Base-by-base conservation (phyloP, 1,140 invertebrate species). In the Drosophila serrata region DNA sequence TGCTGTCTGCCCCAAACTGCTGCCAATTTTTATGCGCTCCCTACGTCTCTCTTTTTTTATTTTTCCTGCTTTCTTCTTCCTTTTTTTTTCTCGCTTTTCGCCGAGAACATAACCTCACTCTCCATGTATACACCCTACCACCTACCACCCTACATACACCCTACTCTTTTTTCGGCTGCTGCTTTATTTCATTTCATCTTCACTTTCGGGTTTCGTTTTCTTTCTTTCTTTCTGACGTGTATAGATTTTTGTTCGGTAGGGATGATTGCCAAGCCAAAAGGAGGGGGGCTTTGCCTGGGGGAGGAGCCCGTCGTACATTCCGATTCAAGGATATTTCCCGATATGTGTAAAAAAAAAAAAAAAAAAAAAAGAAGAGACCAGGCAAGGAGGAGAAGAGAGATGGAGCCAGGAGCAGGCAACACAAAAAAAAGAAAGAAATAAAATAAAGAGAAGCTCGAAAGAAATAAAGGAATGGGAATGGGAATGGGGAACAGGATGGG, bases 121-220 rank as follows among this genome's bases (percentile, higher is more conserved):
- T 17, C n/a, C 33, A 33, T 1, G 27, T 6, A 27, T 15, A 13
- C 37, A 19, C 59, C 31, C 39, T 31, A 8, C 24, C 24, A n/a
- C 24, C 13, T n/a, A n/a, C n/a, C n/a, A n/a, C 39, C 27, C 43
- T 6, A 15, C 13, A 29, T 1, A 48, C 46, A 42, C 56, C 62
- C 56, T 40, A 29, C 63, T 69, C 79, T 69, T 46, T 46, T 46
- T 46, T 46, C 48, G 63, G 79, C 74, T 82, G 72, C 76, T 86
- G 86, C 80, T 90, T 90, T 81, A 82, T 90, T 90, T 90, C 77
- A 86, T 90, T 82, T 85, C 86, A 90, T 90, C 86, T 90, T 91
- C 81, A 90, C 86, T 90, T 90, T 90, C 78, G 87, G 84, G 67
- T 84, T 87, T 87, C 85, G 76, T 87, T 82, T 87, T 82, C 84